A percentile compares a stretch with the other conserved stretches of the same genome.
Evolutionary conservation across 2,113 vertebrate genomes (phyloP).

Genomic region (Lagenorhynchus albirostris): DNA sequence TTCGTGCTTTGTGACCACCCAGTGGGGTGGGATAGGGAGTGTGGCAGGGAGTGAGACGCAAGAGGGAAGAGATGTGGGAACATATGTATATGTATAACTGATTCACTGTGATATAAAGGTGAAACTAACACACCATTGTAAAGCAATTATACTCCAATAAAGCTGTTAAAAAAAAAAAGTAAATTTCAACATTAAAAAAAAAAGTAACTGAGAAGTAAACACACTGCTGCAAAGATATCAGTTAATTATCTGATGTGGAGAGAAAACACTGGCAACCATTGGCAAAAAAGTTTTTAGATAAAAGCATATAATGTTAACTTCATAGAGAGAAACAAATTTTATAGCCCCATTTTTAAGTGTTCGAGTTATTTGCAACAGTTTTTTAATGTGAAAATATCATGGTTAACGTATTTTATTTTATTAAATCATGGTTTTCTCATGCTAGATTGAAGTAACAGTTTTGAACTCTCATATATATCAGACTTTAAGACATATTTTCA

Average conservation of each 20-base stretch:
- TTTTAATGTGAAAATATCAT: not conserved
- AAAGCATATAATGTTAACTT: not conserved
- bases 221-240: not conserved
- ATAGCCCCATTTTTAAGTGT: not conserved
- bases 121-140: no score
- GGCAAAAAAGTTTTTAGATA: not conserved
- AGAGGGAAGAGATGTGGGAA: no score
- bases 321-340: not conserved
- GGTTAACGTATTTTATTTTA: not conserved
- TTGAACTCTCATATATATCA: not conserved
- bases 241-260: constrained; percentile 10
- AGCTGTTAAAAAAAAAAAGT: no score
- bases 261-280: not conserved
- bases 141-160: no score
- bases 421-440: not conserved
- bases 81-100: no score
- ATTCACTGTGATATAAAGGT: no score
- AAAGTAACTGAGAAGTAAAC: constrained; percentile 20
- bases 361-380: not conserved
- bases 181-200: no score
- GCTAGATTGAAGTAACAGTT: not conserved
- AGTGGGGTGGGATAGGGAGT: no score
- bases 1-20: no score
- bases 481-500: not conserved
- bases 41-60: no score